Conservation (phyloP, 2,888 invertebrate species). For the Metalampra italica region DNA sequence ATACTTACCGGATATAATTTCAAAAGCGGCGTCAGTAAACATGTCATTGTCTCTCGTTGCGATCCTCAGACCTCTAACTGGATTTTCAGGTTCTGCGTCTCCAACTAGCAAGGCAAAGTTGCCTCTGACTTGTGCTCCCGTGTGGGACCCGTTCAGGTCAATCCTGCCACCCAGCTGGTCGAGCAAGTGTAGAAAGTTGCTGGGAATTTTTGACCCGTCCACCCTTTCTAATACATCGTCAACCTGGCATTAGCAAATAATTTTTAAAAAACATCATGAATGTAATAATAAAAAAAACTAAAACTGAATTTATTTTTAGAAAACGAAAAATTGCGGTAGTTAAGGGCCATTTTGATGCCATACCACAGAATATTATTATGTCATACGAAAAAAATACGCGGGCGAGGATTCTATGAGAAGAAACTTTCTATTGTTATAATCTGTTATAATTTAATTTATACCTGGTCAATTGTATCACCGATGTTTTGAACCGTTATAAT, state of each 20-base stretch:
- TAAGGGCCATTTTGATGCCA: no score
- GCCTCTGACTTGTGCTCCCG: slow-evolving; percentile 34
- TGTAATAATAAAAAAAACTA: no score
- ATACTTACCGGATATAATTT: slow-evolving; percentile 48
- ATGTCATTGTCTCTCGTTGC: slow-evolving; percentile 33
- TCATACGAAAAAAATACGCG: no score
- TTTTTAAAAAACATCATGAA: no score
- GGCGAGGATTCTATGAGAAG: no score
- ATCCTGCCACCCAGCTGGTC: slow-evolving; percentile 50
- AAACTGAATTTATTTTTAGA: no score
- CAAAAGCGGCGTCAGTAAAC: slow-evolving; percentile 47
- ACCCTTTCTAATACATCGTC: slow-evolving; percentile 43
- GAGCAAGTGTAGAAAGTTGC: slow-evolving; percentile 48
- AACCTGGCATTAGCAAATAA: slow-evolving; percentile 34
- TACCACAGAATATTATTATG: no score
- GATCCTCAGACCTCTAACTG: slow-evolving; percentile 54
- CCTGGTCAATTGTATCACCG: slow-evolving; percentile 46
- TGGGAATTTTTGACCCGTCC: slow-evolving; percentile 46
- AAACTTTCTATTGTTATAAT: no score
- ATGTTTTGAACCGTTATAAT: slow-evolving; percentile 42
- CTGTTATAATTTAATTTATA: slow-evolving; percentile 16
- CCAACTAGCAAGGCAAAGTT: slow-evolving; percentile 61
- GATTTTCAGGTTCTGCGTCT: slow-evolving; percentile 40
- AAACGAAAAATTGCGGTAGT: no score
- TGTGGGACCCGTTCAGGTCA: slow-evolving; percentile 39